These are phyloP conservation scores for Kryptolebias ocellatus DNA, from an alignment of 2,797 vertebrate genomes.

Conservation along the genomic window DNA sequence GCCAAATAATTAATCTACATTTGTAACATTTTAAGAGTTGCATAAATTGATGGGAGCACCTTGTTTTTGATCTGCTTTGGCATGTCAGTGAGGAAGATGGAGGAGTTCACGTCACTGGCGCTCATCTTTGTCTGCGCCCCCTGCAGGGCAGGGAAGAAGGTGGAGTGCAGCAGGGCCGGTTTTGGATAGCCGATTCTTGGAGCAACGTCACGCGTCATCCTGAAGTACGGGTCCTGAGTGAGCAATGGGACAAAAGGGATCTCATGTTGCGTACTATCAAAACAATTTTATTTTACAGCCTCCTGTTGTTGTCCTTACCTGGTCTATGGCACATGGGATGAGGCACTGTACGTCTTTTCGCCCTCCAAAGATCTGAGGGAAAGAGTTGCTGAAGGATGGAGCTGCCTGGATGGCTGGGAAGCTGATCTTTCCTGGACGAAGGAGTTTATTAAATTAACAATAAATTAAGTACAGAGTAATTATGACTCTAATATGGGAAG, in stretches of 20 bases:
- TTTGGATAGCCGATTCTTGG: constrained; percentile 93
- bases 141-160: constrained; percentile 97
- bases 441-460: background rate
- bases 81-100: constrained; percentile 96
- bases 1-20: background rate
- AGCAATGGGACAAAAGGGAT: background rate
- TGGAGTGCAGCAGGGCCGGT: constrained; percentile 94
- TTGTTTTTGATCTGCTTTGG: constrained; percentile 97
- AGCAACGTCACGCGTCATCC: constrained; percentile 97
- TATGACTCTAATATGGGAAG: background rate
- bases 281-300: background rate
- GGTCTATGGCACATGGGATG: constrained; percentile 97
- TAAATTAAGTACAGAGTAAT: background rate
- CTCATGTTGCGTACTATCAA: background rate
- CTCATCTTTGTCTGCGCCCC: constrained; percentile 99
- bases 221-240: constrained; percentile 94
- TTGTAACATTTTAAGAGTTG: background rate
- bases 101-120: constrained; percentile 94
- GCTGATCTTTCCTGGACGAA: constrained; percentile 91
- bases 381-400: constrained; percentile 95
- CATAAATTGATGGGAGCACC: constrained; percentile 71
- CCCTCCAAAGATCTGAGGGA: constrained; percentile 92
- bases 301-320: constrained; percentile 77
- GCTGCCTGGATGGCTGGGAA: constrained; percentile 98
- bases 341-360: constrained; percentile 92